Base-by-base conservation (phyloP, 2,113 vertebrate species). In the Aplodontia rufa region DNA sequence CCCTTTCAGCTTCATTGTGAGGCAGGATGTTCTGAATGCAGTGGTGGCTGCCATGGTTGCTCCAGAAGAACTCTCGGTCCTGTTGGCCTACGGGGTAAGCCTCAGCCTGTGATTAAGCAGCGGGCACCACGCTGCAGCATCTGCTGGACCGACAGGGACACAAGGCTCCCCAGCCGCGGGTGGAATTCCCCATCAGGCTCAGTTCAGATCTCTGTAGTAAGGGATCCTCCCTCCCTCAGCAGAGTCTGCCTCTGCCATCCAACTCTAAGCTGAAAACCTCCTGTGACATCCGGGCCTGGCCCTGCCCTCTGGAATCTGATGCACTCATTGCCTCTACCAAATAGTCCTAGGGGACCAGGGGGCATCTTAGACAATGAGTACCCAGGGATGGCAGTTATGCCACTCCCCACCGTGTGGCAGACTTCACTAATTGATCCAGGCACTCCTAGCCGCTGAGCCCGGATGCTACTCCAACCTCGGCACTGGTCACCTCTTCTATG, bases 1-100 rank as follows among this genome's bases (percentile, higher is more conserved):
- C 53, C 79, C 69, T 5, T 93, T 97, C 87, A 96, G 60, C 83
- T 45, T 98, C n/a, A 16, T 68, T 0, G 0, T 97, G 37, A 93
- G 94, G 49, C 86, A 96, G 47, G 94, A 98, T 0, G 64, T 97
- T 53, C 53, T 93, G 64, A 90, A 82, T 3, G 66, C 79, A 0
- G 26, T 24, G 0, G 4, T 97, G 8, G 91, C 28, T 3, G 19
- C 37, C 47, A 16, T 95, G 42, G 28, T 97, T n/a, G 85, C 93
- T 37, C 16, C 66, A 0, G 83, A 94, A 53, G 84, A 96, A 17
- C 2, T 95, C 10, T 4, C 85, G 14, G 55, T 97, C 83, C 71
- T 93, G 11, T 49, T 97, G 42, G 62, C 84, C 72, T 93, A 75
- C 0, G 95, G 93, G 97, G 97, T 98, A 71, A 97, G 96, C 49